phyloP scores from a whole-genome alignment of 2,888 invertebrate genomes.

The Troides helena region DNA sequence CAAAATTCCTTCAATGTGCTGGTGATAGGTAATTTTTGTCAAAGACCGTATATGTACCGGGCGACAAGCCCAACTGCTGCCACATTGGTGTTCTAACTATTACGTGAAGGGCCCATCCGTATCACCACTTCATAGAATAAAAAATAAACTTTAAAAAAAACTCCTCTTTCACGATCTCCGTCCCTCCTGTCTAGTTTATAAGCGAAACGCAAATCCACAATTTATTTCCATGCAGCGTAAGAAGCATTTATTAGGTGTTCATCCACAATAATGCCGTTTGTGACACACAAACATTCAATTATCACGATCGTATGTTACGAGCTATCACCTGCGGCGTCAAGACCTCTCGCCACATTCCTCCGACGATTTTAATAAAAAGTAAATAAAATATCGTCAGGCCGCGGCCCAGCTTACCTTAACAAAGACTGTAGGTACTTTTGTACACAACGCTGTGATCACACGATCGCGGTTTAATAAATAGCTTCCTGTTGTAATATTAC shows the following conservation, averaged over 20 bases:
- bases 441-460: slow-evolving; percentile 58
- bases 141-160: not conserved
- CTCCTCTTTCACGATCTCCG: not conserved
- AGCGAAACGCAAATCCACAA: slow-evolving; percentile 24
- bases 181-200: not conserved
- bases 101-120: no score
- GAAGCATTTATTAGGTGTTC: slow-evolving; percentile 29
- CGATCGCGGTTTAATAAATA: slow-evolving; percentile 69
- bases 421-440: slow-evolving; percentile 49
- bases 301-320: slow-evolving; percentile 40
- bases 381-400: slow-evolving; percentile 36
- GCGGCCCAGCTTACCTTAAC: slow-evolving; percentile 41
- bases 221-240: slow-evolving; percentile 20
- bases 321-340: slow-evolving; percentile 37
- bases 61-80: no score
- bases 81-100: no score
- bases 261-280: slow-evolving; percentile 27
- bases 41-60: no score
- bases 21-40: no score
- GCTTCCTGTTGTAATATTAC: slow-evolving; percentile 61
- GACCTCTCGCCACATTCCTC: slow-evolving; percentile 37
- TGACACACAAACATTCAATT: slow-evolving; percentile 32
- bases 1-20: no score
- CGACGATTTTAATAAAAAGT: slow-evolving; percentile 34
- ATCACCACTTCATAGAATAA: not conserved